Evolutionary conservation across 2,113 vertebrate species (phyloP).

Genomic region (Corapipo altera): DNA sequence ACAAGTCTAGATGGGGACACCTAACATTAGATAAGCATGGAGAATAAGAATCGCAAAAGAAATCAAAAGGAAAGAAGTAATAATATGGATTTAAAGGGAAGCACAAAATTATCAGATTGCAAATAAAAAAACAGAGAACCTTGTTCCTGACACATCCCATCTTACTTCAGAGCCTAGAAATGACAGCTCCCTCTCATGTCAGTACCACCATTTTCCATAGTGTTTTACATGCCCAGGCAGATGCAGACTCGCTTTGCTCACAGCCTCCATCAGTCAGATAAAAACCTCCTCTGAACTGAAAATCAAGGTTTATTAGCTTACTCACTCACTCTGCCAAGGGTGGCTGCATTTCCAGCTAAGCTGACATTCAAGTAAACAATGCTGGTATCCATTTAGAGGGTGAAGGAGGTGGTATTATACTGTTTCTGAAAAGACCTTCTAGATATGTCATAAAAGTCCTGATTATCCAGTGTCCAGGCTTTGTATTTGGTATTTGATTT

Average conservation of each 20-base stretch:
- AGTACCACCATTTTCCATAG: background rate
- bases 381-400: background rate
- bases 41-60: background rate
- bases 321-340: background rate
- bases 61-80: background rate
- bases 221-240: background rate
- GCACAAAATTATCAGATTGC: background rate
- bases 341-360: background rate
- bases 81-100: background rate
- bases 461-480: background rate
- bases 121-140: background rate
- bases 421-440: background rate
- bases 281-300: background rate
- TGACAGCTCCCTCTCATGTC: background rate
- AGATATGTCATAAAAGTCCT: background rate
- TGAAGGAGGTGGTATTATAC: background rate
- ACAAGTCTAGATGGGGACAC: background rate
- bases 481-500: background rate
- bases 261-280: background rate
- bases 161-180: background rate
- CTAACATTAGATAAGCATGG: background rate
- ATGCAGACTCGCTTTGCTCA: background rate
- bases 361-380: background rate
- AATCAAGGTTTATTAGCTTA: background rate
- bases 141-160: background rate